A percentile compares a stretch with the other conserved stretches of the same genome.
Evolutionary conservation across 2,797 vertebrate genomes (phyloP).

Genomic region (Lophotriccus pileatus): DNA sequence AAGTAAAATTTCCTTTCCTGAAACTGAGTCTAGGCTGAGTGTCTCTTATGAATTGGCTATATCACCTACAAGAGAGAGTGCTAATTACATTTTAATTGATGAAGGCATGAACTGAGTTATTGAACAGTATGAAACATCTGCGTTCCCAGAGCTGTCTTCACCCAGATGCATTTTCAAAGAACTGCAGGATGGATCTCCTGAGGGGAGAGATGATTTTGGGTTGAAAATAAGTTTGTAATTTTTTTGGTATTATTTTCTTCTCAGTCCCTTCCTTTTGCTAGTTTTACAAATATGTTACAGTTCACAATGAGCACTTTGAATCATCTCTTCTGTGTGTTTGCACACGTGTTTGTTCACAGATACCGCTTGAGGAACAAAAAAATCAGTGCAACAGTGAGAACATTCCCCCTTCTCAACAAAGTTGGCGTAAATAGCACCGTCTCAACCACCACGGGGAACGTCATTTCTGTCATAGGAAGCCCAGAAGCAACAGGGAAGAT

Average conservation of each 20-base stretch:
- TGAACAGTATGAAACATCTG: background rate
- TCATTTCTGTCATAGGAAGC: slow-evolving; percentile 78
- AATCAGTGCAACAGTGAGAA: slow-evolving; percentile 83
- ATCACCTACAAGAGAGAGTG: background rate
- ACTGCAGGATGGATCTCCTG: background rate
- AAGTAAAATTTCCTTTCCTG: background rate
- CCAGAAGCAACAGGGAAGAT: slow-evolving; percentile 81
- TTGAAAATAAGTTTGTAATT: background rate
- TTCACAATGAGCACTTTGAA: background rate
- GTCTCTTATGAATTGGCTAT: background rate
- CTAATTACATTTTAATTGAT: background rate
- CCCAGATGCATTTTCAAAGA: background rate
- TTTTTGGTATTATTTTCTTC: fast-evolving
- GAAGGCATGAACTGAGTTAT: background rate
- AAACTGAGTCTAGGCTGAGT: background rate
- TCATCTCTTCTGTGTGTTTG: background rate
- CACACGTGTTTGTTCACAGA: slow-evolving; percentile 65
- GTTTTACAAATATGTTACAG: background rate
- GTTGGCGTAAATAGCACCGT: slow-evolving; percentile 75
- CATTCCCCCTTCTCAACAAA: slow-evolving; percentile 86
- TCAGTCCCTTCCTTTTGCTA: background rate
- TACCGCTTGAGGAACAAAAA: slow-evolving; percentile 96
- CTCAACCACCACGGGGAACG: slow-evolving; percentile 77
- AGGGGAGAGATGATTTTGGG: background rate
- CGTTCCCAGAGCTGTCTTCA: background rate